phyloP scores from a whole-genome alignment of 2,888 invertebrate species.

The Cyaniris semiargus region DNA sequence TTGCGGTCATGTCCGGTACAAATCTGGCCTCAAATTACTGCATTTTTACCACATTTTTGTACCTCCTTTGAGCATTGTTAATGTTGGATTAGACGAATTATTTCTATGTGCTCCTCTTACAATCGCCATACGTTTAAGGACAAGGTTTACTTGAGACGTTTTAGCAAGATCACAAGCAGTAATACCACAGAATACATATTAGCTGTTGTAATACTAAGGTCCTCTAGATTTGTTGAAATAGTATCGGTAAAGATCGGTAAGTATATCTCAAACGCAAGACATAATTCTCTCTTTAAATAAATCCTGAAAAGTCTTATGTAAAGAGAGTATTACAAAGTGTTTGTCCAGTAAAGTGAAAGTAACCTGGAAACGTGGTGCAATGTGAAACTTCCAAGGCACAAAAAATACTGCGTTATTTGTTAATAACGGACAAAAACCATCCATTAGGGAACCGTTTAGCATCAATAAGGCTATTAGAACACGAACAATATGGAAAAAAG shows the following conservation, averaged over 20 bases:
- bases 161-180: background rate
- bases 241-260: background rate
- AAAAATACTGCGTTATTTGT: conserved; percentile 24
- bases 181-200: too few species aligned
- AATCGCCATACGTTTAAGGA: background rate
- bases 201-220: background rate
- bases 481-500: conserved; percentile 39
- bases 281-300: background rate
- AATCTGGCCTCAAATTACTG: conserved; percentile 34
- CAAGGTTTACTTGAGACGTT: background rate
- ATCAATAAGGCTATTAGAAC: conserved; percentile 42
- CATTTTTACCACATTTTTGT: background rate
- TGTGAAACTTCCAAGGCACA: background rate
- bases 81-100: background rate
- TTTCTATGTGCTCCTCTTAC: background rate
- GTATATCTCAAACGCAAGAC: too few species aligned
- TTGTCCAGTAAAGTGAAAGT: background rate
- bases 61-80: background rate
- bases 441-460: conserved; percentile 49
- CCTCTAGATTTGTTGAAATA: background rate
- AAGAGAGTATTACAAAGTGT: background rate
- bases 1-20: conserved; percentile 49
- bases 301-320: background rate
- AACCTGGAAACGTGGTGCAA: conserved; percentile 12
- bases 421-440: conserved; percentile 32